Evolutionary conservation across 2,797 vertebrate species (phyloP).

Genomic region (Sebastes kiyomatsui): DNA sequence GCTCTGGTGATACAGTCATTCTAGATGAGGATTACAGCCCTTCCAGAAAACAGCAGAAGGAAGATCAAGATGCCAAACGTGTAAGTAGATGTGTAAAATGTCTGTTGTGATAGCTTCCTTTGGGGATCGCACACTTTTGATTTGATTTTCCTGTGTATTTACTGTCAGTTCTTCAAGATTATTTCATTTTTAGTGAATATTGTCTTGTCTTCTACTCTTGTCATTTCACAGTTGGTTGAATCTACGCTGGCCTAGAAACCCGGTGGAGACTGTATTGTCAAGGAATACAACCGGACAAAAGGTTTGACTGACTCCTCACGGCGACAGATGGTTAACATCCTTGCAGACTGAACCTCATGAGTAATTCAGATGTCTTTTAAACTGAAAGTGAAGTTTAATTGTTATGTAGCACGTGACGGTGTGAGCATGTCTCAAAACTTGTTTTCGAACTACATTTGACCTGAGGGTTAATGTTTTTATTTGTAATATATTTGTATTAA

Average conservation of each 20-base stretch:
- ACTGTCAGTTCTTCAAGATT: background rate
- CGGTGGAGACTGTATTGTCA: background rate
- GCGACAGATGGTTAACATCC: conserved; percentile 4
- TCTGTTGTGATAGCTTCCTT: background rate
- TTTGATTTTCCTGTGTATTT: background rate
- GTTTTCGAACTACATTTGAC: too few species aligned
- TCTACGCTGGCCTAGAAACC: background rate
- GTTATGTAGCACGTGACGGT: too few species aligned
- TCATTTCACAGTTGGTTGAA: conserved; percentile 6
- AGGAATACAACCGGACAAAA: background rate
- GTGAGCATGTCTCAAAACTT: too few species aligned
- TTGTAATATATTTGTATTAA: too few species aligned
- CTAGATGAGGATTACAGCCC: background rate
- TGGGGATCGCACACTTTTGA: background rate
- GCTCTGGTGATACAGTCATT: background rate
- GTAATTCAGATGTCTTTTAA: background rate
- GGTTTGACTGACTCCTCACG: conserved; percentile 2
- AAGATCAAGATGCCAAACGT: background rate
- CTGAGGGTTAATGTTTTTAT: background rate
- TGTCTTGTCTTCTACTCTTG: background rate
- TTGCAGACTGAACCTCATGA: background rate
- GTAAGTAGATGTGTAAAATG: background rate
- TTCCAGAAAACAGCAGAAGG: background rate
- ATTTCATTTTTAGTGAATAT: background rate
- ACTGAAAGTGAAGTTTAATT: too few species aligned